Conservation (phyloP, 2,797 vertebrate species). For the Rhinoraja longicauda region DNA sequence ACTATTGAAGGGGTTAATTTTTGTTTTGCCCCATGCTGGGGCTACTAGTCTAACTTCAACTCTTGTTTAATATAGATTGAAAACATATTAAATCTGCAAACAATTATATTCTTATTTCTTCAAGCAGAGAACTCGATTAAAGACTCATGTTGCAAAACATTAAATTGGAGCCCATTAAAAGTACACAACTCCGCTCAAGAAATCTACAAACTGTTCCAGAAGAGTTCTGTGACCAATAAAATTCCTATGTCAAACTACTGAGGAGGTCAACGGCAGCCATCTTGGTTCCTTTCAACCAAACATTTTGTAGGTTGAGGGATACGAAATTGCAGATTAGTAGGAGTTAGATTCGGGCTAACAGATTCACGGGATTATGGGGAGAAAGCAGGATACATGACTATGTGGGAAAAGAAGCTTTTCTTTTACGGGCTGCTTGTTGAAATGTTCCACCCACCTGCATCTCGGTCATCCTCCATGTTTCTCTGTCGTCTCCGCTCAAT, state of each 20-base stretch:
- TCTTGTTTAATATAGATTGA: slow-evolving; percentile 35
- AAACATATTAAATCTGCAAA: slow-evolving; percentile 30
- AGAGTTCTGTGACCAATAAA: neutral
- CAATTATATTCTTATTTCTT: slow-evolving; percentile 36
- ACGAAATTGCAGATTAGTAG: neutral
- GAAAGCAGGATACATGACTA: no score
- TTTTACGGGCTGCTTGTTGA: no score
- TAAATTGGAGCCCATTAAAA: slow-evolving; percentile 11
- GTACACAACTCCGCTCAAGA: neutral
- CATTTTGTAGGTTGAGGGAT: neutral
- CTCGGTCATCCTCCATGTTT: no score
- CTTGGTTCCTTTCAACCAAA: neutral
- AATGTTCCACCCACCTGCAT: no score
- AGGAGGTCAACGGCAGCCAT: neutral
- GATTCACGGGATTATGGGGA: no score
- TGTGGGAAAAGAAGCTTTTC: no score
- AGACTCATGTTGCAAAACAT: slow-evolving; percentile 20
- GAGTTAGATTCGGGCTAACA: no score
- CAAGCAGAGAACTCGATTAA: slow-evolving; percentile 25
- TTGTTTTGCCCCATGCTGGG: neutral
- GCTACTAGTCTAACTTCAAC: slow-evolving; percentile 23
- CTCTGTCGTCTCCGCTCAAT: no score
- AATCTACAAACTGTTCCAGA: neutral
- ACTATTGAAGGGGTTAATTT: neutral
- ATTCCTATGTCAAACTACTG: neutral